Conservation (phyloP, 2,888 invertebrate species). For the Eristalinus sepulchralis region DNA sequence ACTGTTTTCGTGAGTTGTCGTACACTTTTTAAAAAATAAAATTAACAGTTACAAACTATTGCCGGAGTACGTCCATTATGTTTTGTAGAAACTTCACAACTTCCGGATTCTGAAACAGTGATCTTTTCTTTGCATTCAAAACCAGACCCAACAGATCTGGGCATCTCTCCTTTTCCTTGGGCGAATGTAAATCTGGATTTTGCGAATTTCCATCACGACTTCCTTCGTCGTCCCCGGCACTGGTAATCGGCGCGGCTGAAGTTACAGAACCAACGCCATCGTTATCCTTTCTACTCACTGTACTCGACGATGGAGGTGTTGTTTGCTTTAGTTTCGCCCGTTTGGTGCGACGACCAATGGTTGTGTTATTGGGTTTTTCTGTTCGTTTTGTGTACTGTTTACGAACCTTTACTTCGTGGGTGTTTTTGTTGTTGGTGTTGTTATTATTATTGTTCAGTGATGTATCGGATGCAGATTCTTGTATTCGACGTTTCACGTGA, state of each 20-base stretch:
- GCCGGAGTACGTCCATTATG: constrained; percentile 75
- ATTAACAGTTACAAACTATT: not conserved
- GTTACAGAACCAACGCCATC: constrained; percentile 52
- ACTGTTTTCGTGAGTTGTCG: not conserved
- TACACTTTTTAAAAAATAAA: constrained; percentile 7
- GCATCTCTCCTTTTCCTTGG: constrained; percentile 77
- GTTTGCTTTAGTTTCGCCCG: constrained; percentile 69
- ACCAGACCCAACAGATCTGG: constrained; percentile 78
- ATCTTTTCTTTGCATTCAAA: constrained; percentile 77
- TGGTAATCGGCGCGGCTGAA: constrained; percentile 47
- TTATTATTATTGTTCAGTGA: constrained; percentile 23
- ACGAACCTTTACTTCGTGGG: constrained; percentile 52
- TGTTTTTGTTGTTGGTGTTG: constrained; percentile 37
- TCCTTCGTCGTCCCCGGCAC: constrained; percentile 73
- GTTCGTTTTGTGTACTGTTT: constrained; percentile 69
- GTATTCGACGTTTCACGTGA: constrained; percentile 79
- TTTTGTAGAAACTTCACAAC: constrained; percentile 76
- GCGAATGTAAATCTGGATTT: constrained; percentile 60
- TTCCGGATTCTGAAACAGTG: constrained; percentile 77
- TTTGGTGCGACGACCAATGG: constrained; percentile 55
- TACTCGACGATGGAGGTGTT: constrained; percentile 55
- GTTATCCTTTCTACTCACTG: constrained; percentile 53
- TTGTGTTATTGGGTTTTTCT: constrained; percentile 68
- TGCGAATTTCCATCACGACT: constrained; percentile 73
- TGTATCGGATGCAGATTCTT: constrained; percentile 72